Percentiles rank a stretch among this genome's conserved stretches.
phyloP scores from a whole-genome alignment of 2,888 invertebrate species.

The Bhutanitis thaidina region DNA sequence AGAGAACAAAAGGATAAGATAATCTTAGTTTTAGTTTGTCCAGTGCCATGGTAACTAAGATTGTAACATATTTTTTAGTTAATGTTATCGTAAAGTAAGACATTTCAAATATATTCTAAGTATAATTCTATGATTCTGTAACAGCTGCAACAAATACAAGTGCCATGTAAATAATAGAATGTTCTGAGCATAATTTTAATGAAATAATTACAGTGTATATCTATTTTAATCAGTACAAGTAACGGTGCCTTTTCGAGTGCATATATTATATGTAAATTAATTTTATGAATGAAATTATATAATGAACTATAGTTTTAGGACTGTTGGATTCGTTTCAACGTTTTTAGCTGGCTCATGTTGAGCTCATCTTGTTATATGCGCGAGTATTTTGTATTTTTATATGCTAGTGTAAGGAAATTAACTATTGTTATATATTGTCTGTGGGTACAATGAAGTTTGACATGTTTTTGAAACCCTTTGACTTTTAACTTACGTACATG shows the following conservation, averaged over 20 bases:
- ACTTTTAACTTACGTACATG: background rate
- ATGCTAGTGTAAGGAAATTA: constrained; percentile 10
- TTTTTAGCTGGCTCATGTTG: constrained; percentile 63
- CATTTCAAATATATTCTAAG: constrained; percentile 29
- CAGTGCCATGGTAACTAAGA: constrained; percentile 52
- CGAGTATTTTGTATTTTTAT: too few species aligned
- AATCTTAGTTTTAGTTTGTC: constrained; percentile 31
- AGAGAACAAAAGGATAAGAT: too few species aligned
- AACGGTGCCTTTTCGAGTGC: constrained; percentile 21
- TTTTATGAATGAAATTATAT: constrained; percentile 22
- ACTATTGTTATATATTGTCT: background rate
- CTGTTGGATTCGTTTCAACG: constrained; percentile 56
- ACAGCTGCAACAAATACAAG: constrained; percentile 20
- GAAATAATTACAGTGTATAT: constrained; percentile 24
- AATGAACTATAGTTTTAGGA: constrained; percentile 33
- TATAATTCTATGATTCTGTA: constrained; percentile 9
- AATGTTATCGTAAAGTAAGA: constrained; percentile 24
- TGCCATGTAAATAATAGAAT: constrained; percentile 24
- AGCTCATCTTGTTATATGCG: constrained; percentile 34
- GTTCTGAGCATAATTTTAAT: constrained; percentile 25
- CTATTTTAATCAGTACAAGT: constrained; percentile 20
- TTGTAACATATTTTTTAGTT: constrained; percentile 25
- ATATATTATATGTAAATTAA: constrained; percentile 5
- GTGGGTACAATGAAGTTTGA: background rate
- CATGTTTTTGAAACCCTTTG: background rate